Base-by-base conservation (phyloP, 2,888 invertebrate species). In the Nymphalis c-album region DNA sequence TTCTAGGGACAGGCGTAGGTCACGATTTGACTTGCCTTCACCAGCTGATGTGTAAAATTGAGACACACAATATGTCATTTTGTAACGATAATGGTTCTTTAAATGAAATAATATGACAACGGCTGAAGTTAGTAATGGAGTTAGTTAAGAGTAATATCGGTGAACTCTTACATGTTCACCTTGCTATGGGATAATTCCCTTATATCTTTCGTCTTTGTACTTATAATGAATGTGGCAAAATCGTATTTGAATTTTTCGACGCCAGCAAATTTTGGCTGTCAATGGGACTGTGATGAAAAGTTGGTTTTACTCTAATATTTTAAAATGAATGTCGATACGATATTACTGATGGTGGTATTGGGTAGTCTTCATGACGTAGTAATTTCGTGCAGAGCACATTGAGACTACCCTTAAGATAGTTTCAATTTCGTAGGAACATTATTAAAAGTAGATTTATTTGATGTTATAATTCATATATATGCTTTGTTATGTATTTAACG, bases 21-120 rank as follows among this genome's bases (percentile, higher is more conserved):
- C 93, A 2, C 79, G 90, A 51, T 82, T 88, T 70, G 92, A 93
- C 73, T 80, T 91, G 59, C 79, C 85, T 50, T 92, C 92, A 53
- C 89, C 88, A 53, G 83, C 87, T 50, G 91, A 91, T 72, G 74
- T 88, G 62, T 91, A 86, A 85, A 76, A 70, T 68, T 20, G 73
- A 69, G 64, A 67, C 63, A 68, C 67, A 53, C 53, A 45, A 61
- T 60, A 63, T 71, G 70, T 67, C 51, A 63, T 46, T 61, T 53
- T 62, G 70, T 68, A 68, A 73, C 64, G 69, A 69, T 64, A 64
- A 67, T 64, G 62, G 55, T 70, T 67, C 60, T 61, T 58, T 13
- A 22, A n/a, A 40, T 55, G 17, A 35, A 47, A 31, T 26, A 53
- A 64, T 51, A 60, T 64, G 46, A 45, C 10, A 22, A 18, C 40